Percentiles rank a stretch among this genome's conserved stretches.
Conservation (phyloP, 2,888 invertebrate species). For the Sialis lutaria region DNA sequence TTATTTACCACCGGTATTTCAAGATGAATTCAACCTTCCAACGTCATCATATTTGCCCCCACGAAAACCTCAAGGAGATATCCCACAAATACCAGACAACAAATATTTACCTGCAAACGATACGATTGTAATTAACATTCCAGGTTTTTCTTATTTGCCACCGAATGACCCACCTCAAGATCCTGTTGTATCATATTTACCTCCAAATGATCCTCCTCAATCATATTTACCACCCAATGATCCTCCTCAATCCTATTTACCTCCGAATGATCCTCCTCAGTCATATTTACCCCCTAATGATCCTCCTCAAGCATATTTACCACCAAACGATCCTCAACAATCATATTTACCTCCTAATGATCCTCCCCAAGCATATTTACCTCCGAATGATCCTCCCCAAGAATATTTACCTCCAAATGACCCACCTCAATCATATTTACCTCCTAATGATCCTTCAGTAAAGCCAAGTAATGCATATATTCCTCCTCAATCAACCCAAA, state of each 20-base stretch:
- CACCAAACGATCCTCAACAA: neutral
- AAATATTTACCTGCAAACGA: neutral
- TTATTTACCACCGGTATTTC: neutral
- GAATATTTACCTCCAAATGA: neutral
- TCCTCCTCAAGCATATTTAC: neutral
- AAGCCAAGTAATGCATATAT: neutral
- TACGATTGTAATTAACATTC: neutral
- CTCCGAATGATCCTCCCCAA: neutral
- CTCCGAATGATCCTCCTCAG: neutral
- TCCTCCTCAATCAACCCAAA: neutral
- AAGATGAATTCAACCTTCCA: neutral
- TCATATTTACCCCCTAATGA: neutral
- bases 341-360: neutral
- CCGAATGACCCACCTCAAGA: neutral
- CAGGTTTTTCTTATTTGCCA: neutral
- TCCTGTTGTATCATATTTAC: neutral
- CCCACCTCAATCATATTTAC: neutral
- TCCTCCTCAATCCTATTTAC: neutral
- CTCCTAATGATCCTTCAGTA: neutral
- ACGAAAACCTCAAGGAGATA: neutral
- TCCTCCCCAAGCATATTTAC: neutral
- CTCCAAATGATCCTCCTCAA: neutral
- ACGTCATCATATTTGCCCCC: neutral
- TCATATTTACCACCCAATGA: constrained; percentile 1
- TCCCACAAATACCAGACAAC: neutral